A percentile compares a stretch with the other conserved stretches of the same genome.
phyloP scores from a whole-genome alignment of 1,140 invertebrate genomes.

The Chironomus tepperi region DNA sequence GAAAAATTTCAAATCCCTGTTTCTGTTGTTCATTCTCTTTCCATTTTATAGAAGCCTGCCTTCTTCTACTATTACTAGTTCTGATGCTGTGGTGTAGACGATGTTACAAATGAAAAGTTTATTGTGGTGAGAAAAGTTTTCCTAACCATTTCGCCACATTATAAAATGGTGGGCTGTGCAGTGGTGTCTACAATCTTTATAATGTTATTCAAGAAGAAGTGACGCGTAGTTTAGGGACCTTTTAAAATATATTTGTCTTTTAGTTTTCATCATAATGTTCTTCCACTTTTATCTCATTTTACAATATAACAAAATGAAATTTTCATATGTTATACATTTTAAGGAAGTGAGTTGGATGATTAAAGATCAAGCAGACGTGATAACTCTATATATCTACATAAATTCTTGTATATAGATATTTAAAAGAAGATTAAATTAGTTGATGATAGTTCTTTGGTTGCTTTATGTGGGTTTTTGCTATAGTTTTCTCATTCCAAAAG shows the following conservation, averaged over 20 bases:
- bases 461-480: constrained; percentile 18
- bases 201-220: neutral
- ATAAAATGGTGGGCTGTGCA: neutral
- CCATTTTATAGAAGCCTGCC: neutral
- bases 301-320: too few species aligned
- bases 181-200: neutral
- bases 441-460: constrained; percentile 22
- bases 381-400: neutral
- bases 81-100: neutral
- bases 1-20: neutral
- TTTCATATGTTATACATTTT: too few species aligned
- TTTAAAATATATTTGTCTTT: neutral
- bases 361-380: constrained; percentile 19
- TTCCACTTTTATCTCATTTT: too few species aligned
- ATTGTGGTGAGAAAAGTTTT: constrained; percentile 11
- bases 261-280: too few species aligned
- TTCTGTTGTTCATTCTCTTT: neutral
- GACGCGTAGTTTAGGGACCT: neutral
- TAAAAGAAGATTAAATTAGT: constrained; percentile 23
- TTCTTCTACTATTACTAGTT: neutral
- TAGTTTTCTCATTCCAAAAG: neutral
- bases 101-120: constrained; percentile 18
- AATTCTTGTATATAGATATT: neutral
- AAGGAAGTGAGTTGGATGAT: neutral
- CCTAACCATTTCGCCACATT: neutral